phyloP scores from a whole-genome alignment of 92 coral and sea anemone genomes.

The Palythoa grandis region DNA sequence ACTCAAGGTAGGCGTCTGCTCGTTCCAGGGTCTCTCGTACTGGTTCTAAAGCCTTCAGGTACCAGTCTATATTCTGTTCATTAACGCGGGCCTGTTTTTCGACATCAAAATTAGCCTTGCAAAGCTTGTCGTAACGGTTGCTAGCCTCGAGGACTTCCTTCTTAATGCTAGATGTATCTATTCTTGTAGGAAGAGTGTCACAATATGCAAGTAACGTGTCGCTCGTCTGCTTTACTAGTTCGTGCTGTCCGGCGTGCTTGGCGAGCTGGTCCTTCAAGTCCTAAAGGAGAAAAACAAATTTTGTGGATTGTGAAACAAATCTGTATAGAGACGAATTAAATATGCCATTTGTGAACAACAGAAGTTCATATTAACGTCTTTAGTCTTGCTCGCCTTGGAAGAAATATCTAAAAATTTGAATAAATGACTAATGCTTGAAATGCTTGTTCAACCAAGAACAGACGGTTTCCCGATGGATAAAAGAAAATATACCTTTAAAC shows the following conservation, averaged over 20 bases:
- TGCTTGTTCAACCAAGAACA: too few relatives aligned
- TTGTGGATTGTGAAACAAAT: background rate
- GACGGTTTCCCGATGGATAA: too few relatives aligned
- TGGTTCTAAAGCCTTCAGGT: conserved; percentile 87
- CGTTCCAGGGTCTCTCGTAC: conserved; percentile 72
- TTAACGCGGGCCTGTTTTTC: conserved; percentile 76
- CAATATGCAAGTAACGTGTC: conserved; percentile 69
- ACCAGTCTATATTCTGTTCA: conserved; percentile 76
- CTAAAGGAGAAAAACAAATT: conserved; percentile 35
- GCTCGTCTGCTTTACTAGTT: conserved; percentile 63
- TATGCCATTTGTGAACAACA: too few relatives aligned
- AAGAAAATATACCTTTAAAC: too few relatives aligned
- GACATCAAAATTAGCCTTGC: conserved; percentile 74
- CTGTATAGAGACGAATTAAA: background rate
- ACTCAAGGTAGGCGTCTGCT: conserved; percentile 77
- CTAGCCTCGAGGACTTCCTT: conserved; percentile 83
- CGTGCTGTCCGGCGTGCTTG: conserved; percentile 65
- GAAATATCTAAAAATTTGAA: too few relatives aligned
- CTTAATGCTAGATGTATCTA: conserved; percentile 70
- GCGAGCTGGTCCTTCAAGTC: conserved; percentile 73
- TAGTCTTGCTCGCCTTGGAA: too few relatives aligned
- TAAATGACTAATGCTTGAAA: too few relatives aligned
- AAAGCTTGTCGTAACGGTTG: conserved; percentile 82
- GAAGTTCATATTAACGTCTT: too few relatives aligned
- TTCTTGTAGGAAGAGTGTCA: conserved; percentile 56